Evolutionary conservation across 2,113 vertebrate genomes (phyloP).

Genomic region (Clinocottus analis): DNA sequence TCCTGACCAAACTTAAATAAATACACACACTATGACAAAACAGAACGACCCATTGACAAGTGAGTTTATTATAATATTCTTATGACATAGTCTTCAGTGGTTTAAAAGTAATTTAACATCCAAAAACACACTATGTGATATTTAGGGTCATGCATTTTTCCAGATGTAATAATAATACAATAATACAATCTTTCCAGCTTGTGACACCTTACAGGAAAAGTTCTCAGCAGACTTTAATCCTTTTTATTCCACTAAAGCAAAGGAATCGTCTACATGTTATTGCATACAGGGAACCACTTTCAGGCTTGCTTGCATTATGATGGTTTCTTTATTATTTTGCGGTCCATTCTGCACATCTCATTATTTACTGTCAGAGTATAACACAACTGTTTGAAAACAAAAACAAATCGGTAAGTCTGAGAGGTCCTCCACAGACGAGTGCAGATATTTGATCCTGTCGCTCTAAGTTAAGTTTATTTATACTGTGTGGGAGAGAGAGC

Average conservation of each 20-base stretch:
- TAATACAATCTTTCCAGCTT: not conserved
- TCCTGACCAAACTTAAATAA: too few relatives aligned
- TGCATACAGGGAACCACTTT: not conserved
- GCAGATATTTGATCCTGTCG: constrained; percentile 1
- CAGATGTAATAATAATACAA: not conserved
- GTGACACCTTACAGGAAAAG: not conserved
- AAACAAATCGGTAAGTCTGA: not conserved
- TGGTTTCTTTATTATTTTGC: not conserved
- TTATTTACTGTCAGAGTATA: not conserved
- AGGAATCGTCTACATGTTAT: not conserved
- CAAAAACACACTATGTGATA: not conserved
- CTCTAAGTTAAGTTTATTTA: constrained; percentile 28
- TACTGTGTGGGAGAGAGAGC: not conserved
- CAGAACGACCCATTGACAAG: too few relatives aligned
- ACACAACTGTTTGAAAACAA: too few relatives aligned
- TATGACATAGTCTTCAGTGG: not conserved
- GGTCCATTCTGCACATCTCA: not conserved
- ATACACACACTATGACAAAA: too few relatives aligned
- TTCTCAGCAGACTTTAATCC: not conserved
- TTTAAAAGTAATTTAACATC: not conserved
- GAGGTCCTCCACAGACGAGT: not conserved
- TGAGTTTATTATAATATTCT: not conserved
- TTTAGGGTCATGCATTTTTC: not conserved
- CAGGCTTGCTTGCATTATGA: not conserved
- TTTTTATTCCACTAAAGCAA: not conserved